phyloP scores from a whole-genome alignment of 64 coral and sea anemone species.

The Stichodactyla helianthus region DNA sequence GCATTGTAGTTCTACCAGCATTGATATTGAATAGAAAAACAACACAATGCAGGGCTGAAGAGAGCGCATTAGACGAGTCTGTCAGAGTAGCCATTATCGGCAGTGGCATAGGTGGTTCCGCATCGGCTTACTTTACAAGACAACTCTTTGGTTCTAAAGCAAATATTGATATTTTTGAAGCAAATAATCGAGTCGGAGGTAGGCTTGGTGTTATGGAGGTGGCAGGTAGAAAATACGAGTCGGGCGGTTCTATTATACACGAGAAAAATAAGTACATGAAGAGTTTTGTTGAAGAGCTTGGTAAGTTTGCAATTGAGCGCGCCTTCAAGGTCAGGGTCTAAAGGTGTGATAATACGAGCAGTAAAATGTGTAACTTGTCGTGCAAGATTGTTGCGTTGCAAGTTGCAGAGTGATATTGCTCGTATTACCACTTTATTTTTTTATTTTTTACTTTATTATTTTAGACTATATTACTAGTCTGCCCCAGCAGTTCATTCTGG shows the following conservation, averaged over 20 bases:
- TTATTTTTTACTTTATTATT: no score
- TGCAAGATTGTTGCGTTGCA: no score
- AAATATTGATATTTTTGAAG: constrained; percentile 82
- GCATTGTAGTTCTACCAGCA: constrained; percentile 4
- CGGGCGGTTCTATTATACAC: constrained; percentile 86
- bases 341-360: no score
- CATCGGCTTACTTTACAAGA: constrained; percentile 59
- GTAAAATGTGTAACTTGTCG: no score
- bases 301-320: constrained; percentile 34
- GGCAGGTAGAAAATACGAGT: constrained; percentile 63
- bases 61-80: neutral
- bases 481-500: no score
- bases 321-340: no score
- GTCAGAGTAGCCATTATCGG: constrained; percentile 77
- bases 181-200: constrained; percentile 71
- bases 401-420: no score
- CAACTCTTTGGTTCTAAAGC: constrained; percentile 71
- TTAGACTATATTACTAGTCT: no score
- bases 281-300: constrained; percentile 68
- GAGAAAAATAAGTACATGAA: constrained; percentile 79
- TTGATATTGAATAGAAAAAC: constrained; percentile 3
- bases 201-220: constrained; percentile 72
- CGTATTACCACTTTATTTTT: no score
- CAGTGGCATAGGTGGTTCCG: constrained; percentile 67
- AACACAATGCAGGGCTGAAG: constrained; percentile 4